These are phyloP conservation scores for Eulacestoma nigropectus DNA, from an alignment of 2,113 vertebrate species.

Conservation along the genomic window DNA sequence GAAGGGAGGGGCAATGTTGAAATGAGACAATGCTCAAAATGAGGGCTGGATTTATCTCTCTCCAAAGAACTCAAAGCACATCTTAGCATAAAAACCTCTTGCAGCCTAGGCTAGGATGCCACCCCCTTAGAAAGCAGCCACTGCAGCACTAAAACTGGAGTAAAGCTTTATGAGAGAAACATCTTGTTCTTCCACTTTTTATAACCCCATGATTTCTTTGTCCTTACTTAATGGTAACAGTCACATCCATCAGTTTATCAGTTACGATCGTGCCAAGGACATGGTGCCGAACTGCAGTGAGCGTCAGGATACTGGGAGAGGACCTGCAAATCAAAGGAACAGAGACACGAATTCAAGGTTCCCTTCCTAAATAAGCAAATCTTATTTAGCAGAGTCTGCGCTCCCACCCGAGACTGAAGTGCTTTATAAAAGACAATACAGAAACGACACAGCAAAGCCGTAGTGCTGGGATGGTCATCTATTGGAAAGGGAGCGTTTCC, in stretches of 20 bases:
- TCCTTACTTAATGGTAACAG: constrained; percentile 93
- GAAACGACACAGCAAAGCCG: neutral
- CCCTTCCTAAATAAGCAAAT: neutral
- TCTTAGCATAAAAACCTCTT: neutral
- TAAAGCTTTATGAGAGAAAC: neutral
- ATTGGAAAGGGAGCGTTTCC: neutral
- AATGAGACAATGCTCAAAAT: neutral
- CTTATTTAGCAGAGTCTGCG: neutral
- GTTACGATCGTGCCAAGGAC: constrained; percentile 92
- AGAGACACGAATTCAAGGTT: neutral
- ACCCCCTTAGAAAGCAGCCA: neutral
- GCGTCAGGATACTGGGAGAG: constrained; percentile 90
- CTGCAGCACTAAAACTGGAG: neutral
- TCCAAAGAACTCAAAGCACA: neutral
- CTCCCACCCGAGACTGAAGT: neutral
- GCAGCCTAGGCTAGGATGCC: neutral
- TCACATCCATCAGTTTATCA: constrained; percentile 92
- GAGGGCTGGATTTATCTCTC: neutral
- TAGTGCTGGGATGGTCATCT: neutral
- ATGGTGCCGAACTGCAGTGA: constrained; percentile 94
- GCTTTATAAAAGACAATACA: neutral
- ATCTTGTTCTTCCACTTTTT: neutral
- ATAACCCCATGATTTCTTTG: neutral
- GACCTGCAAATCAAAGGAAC: constrained; percentile 76
- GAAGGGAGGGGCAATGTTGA: neutral